Percentiles rank a stretch among this genome's conserved stretches.
Conservation (phyloP, 2,797 vertebrate genomes). For the Acipenser transmontanus region DNA sequence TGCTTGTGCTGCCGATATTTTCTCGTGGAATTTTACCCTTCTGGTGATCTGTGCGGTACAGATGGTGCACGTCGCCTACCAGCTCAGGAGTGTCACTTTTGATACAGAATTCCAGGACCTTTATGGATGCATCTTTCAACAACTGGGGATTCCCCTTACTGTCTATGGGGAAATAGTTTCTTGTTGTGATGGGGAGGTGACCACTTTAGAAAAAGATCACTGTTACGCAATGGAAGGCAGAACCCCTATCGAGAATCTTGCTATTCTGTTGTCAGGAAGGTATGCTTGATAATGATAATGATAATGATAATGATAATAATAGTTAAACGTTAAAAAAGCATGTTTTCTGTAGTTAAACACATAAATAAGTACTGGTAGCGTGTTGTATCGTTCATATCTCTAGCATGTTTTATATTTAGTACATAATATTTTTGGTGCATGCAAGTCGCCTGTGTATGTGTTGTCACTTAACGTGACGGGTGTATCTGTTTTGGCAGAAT, state of each 20-base stretch:
- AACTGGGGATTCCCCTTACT: conserved; percentile 73
- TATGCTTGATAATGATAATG: conserved; percentile 29
- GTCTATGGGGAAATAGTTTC: conserved; percentile 77
- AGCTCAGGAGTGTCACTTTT: conserved; percentile 79
- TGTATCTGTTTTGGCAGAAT: conserved; percentile 61
- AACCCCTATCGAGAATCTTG: conserved; percentile 87
- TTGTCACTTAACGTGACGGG: not conserved
- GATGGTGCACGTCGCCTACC: conserved; percentile 69
- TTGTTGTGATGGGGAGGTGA: conserved; percentile 72
- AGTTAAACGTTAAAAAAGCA: no score
- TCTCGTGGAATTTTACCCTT: conserved; percentile 85
- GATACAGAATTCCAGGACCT: conserved; percentile 80
- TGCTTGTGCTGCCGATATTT: conserved; percentile 77
- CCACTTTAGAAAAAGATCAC: conserved; percentile 76
- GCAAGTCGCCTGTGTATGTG: no score
- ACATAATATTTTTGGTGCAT: no score
- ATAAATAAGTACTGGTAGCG: no score
- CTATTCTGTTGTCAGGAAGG: conserved; percentile 88
- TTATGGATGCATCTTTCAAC: conserved; percentile 75
- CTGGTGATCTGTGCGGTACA: conserved; percentile 70
- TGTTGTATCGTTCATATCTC: no score
- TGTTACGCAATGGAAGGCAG: conserved; percentile 89
- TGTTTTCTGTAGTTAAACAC: no score
- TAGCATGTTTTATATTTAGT: no score
- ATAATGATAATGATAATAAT: not conserved